These are phyloP conservation scores for Autographa gamma DNA, from an alignment of 2,888 invertebrate species.

Conservation along the genomic window DNA sequence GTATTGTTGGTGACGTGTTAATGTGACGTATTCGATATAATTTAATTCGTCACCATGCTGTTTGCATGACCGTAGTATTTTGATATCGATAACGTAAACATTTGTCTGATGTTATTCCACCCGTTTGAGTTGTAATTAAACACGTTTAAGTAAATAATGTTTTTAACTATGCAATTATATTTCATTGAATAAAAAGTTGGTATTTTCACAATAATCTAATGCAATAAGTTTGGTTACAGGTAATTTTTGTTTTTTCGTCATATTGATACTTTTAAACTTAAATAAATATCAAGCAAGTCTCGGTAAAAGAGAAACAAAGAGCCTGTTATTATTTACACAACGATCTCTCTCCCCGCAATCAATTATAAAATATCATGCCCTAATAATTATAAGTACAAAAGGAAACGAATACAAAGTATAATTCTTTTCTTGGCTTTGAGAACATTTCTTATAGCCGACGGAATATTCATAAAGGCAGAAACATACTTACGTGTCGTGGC, in stretches of 20 bases:
- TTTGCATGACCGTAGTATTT: not conserved
- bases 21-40: slow-evolving; percentile 8
- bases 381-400: slow-evolving; percentile 6
- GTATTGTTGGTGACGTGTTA: not conserved
- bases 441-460: slow-evolving; percentile 8
- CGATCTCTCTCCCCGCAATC: not conserved
- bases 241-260: too few species aligned
- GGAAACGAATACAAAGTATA: not conserved
- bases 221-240: too few species aligned
- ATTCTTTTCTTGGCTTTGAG: not conserved
- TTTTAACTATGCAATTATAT: too few species aligned
- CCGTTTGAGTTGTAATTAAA: not conserved
- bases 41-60: not conserved
- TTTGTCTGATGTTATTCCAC: not conserved
- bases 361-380: slow-evolving; percentile 8
- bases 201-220: too few species aligned
- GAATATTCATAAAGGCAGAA: slow-evolving; percentile 17
- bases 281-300: too few species aligned
- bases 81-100: not conserved
- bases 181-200: not conserved
- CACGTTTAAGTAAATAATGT: not conserved
- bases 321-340: not conserved
- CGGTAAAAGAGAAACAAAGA: slow-evolving; percentile 4
- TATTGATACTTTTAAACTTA: too few species aligned
- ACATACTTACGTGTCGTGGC: too few species aligned